Base-by-base conservation (phyloP, 2,797 vertebrate genomes). In the Antennarius maculatus region DNA sequence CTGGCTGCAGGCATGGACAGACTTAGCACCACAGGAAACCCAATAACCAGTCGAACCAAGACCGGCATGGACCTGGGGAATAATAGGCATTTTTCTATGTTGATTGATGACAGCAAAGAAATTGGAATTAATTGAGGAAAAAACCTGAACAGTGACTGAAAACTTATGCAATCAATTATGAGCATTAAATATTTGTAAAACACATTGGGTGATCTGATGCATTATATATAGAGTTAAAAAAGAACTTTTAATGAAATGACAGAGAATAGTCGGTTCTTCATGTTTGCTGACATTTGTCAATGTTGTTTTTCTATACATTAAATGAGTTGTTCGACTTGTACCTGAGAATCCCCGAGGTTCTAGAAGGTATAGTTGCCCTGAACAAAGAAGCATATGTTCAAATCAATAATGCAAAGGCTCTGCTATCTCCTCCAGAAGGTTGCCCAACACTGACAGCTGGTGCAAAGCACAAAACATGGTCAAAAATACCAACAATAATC, bases 61-160 rank as follows among this genome's bases (percentile, higher is more conserved):
- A 88, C 94, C 1, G 90, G 86, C 83, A 89, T 95, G 49, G 96
- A 98, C 75, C 90, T 94, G 0, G 95, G 93, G 77, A 84, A 92
- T 88, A 92, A 90, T 88, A 94, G 96, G 57, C 97, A 97, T 17
- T 98, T 99, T 91, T 94, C 97, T 43, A 94, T 97, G 93, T 95
- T 99, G 92, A 94, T 98, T 50, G 96, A 98, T 82, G 96, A 98
- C 86, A 96, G 94, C 93, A 98, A 99, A 94, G 96, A 98, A 88
- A 96, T 99, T 61, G 96, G 96, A 81, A 98, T 98, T 87, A 98
- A 99, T 89, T 99, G 92, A 96, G 92, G 23, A 96, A 78, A 52
- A 45, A 60, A 82, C 17, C 51, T 69, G 60, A 77, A 69, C 41
- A 56, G 54, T 68, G 60, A 81, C 79, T 56, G 71, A 71, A 87